Evolutionary conservation across 2,797 vertebrate species (phyloP).

Genomic region (Syndactyla subalaris): DNA sequence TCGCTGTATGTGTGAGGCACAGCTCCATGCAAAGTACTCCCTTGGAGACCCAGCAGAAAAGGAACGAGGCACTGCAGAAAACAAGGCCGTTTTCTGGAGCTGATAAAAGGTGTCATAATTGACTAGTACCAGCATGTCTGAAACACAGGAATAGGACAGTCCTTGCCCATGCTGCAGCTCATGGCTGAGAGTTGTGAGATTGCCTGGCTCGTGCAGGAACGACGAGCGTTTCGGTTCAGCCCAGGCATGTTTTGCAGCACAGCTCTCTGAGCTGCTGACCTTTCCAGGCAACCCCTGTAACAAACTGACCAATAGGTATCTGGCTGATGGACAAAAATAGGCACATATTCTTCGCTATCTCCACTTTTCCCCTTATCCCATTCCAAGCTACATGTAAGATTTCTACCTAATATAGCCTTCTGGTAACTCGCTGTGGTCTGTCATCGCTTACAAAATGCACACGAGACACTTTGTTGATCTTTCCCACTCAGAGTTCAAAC

Average conservation of each 20-base stretch:
- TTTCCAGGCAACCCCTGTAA: conserved; percentile 67
- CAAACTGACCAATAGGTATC: conserved; percentile 73
- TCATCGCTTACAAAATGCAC: conserved; percentile 65
- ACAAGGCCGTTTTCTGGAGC: conserved; percentile 63
- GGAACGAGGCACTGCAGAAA: conserved; percentile 69
- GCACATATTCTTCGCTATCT: conserved; percentile 30
- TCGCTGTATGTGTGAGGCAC: conserved; percentile 47
- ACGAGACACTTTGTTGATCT: conserved; percentile 56
- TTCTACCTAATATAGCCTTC: conserved; percentile 62
- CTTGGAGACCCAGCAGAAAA: neutral
- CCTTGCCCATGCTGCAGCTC: conserved; percentile 53
- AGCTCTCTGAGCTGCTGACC: conserved; percentile 71
- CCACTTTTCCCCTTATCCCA: conserved; percentile 47
- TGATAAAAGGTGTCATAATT: conserved; percentile 77
- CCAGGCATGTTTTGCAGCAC: conserved; percentile 71
- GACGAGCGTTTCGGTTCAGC: conserved; percentile 55
- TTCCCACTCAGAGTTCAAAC: conserved; percentile 54
- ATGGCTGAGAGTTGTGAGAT: conserved; percentile 59
- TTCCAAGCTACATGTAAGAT: conserved; percentile 55
- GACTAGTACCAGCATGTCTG: conserved; percentile 63
- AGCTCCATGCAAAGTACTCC: conserved; percentile 28
- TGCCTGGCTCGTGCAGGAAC: conserved; percentile 55
- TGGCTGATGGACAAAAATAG: conserved; percentile 72
- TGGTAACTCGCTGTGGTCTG: conserved; percentile 14
- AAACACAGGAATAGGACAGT: conserved; percentile 50